phyloP scores from a whole-genome alignment of 1,140 invertebrate species.

The Asobara japonica region DNA sequence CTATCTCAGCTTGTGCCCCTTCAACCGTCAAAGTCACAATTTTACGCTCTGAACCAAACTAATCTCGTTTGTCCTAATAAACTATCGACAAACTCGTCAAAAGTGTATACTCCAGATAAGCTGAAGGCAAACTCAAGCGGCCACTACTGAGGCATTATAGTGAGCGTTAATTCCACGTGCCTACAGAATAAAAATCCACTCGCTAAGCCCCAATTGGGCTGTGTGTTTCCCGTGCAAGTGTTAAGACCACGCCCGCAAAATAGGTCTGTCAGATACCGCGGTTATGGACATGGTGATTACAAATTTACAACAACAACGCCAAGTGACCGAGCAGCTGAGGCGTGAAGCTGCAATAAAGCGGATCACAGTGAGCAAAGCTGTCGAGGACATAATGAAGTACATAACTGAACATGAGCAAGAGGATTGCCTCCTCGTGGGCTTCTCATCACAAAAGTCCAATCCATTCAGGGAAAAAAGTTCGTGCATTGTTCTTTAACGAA shows the following conservation, averaged over 20 bases:
- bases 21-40: no score
- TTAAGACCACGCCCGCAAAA: conserved; percentile 63
- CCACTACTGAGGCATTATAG: no score
- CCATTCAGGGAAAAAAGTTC: conserved; percentile 97
- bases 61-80: no score
- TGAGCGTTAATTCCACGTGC: no score
- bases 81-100: no score
- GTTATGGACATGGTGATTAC: conserved; percentile 92
- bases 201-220: background rate
- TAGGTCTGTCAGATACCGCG: conserved; percentile 84
- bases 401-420: conserved; percentile 93
- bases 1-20: no score
- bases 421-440: conserved; percentile 94
- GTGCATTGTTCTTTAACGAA: conserved; percentile 81
- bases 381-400: conserved; percentile 93
- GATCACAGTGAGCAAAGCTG: conserved; percentile 87
- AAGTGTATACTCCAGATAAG: no score
- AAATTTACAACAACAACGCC: conserved; percentile 89
- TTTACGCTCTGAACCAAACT: no score
- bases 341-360: conserved; percentile 91
- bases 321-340: conserved; percentile 92
- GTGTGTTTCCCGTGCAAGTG: conserved; percentile 32
- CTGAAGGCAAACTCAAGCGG: no score
- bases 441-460: conserved; percentile 95
- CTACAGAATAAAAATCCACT: background rate